Evolutionary conservation across 2,888 invertebrate species (phyloP).

Genomic region (Machimus atricapillus): DNA sequence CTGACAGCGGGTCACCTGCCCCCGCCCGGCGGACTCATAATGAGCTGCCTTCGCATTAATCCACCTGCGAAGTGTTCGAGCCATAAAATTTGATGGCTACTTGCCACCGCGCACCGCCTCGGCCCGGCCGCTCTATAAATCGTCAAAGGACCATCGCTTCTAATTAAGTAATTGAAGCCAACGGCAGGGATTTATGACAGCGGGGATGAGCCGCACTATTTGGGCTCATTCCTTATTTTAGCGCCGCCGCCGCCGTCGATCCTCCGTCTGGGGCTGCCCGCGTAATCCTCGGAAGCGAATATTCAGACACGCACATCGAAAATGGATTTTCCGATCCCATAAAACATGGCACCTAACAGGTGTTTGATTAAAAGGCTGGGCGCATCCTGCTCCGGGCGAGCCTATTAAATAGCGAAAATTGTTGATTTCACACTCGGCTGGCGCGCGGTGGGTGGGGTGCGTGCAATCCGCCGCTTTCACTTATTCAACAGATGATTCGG

Average conservation of each 20-base stretch:
- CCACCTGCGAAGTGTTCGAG: constrained; percentile 34
- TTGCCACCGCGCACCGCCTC: constrained; percentile 49
- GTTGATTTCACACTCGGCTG: constrained; percentile 43
- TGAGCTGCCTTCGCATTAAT: constrained; percentile 39
- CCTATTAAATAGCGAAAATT: constrained; percentile 35
- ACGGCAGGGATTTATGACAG: constrained; percentile 54
- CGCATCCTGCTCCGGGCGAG: constrained; percentile 29
- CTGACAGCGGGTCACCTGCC: constrained; percentile 37
- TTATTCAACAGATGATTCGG: constrained; percentile 42
- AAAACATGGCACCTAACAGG: constrained; percentile 48
- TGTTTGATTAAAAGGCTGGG: constrained; percentile 47
- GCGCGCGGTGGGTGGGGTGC: not conserved
- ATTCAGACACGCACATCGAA: constrained; percentile 43
- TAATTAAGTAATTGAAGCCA: constrained; percentile 58
- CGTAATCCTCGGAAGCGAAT: constrained; percentile 37
- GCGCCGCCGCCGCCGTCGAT: not conserved
- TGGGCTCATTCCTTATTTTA: constrained; percentile 14
- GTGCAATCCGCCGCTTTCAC: not conserved
- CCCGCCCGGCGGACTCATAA: constrained; percentile 29
- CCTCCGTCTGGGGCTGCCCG: constrained; percentile 1
- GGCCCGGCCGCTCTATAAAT: constrained; percentile 51
- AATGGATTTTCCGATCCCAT: constrained; percentile 46
- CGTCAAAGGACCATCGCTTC: constrained; percentile 55
- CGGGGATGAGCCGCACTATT: constrained; percentile 31
- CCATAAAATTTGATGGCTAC: constrained; percentile 38